Evolutionary conservation across 2,888 invertebrate genomes (phyloP).

Genomic region (Ectemnius continuus): DNA sequence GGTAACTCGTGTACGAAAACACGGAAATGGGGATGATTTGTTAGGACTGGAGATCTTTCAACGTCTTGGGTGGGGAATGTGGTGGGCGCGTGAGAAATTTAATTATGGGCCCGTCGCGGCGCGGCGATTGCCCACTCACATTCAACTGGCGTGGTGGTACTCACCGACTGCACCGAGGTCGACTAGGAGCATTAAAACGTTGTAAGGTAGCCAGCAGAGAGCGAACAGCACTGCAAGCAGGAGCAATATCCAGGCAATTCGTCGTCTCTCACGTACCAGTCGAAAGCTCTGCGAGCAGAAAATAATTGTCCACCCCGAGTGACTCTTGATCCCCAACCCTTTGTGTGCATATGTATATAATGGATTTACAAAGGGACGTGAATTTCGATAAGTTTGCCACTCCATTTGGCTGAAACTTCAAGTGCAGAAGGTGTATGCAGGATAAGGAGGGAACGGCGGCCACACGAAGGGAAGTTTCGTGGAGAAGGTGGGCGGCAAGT

Average conservation of each 20-base stretch:
- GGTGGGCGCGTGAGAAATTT: conserved; percentile 12
- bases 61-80: not conserved
- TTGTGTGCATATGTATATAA: conserved; percentile 18
- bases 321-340: too few species aligned
- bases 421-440: too few species aligned
- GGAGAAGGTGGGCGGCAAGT: not conserved
- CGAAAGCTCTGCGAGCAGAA: conserved; percentile 80
- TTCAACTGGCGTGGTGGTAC: conserved; percentile 29
- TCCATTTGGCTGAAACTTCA: too few species aligned
- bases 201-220: conserved; percentile 89
- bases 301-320: not conserved
- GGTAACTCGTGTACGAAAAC: too few species aligned
- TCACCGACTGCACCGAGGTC: conserved; percentile 80
- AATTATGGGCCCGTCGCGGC: conserved; percentile 18
- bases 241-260: conserved; percentile 87
- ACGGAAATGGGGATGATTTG: too few species aligned
- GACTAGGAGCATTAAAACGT: conserved; percentile 83
- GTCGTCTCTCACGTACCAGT: conserved; percentile 84
- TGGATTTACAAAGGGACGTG: not conserved
- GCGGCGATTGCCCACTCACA: not conserved
- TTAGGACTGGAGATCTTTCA: too few species aligned
- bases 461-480: not conserved
- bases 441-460: too few species aligned
- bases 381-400: too few species aligned
- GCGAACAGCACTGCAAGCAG: conserved; percentile 87